Percentiles rank a stretch among this genome's conserved stretches.
Evolutionary conservation across 23 tunicate genomes (phyloP).

Genomic region (Styela clava): DNA sequence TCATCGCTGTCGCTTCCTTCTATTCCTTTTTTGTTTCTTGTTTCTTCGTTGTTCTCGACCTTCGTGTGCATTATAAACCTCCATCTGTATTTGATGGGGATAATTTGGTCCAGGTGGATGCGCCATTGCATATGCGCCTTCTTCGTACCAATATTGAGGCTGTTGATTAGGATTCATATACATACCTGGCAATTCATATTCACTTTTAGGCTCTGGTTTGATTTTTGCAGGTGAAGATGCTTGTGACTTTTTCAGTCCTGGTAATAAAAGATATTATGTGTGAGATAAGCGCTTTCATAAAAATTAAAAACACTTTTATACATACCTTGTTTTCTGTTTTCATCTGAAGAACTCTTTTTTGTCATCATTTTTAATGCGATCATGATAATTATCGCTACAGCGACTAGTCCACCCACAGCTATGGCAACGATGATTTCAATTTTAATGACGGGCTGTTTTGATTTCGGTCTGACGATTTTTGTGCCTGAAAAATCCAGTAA

Average conservation of each 20-base stretch:
- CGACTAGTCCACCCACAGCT: conserved; percentile 16
- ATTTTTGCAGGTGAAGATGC: neutral
- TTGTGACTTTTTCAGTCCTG: too few relatives aligned
- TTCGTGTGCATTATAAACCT: neutral
- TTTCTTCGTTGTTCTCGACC: neutral
- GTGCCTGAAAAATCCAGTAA: neutral
- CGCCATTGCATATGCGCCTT: neutral
- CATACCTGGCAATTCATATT: neutral
- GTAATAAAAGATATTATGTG: too few relatives aligned
- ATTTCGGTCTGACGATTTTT: neutral
- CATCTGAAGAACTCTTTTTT: neutral
- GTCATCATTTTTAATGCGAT: conserved; percentile 2
- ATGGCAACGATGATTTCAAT: conserved; percentile 8
- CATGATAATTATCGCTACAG: neutral
- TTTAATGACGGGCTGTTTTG: neutral
- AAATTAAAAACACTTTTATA: too few relatives aligned
- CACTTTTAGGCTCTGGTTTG: neutral
- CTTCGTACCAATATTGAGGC: neutral
- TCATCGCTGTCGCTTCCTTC: neutral
- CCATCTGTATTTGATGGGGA: neutral
- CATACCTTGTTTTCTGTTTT: neutral
- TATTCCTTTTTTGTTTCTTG: neutral
- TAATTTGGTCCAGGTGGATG: neutral
- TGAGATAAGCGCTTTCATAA: too few relatives aligned
- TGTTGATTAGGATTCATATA: neutral